Percentiles rank a stretch among this genome's conserved stretches.
phyloP scores from a whole-genome alignment of 2,888 invertebrate species.

The Sussaba pulchella region DNA sequence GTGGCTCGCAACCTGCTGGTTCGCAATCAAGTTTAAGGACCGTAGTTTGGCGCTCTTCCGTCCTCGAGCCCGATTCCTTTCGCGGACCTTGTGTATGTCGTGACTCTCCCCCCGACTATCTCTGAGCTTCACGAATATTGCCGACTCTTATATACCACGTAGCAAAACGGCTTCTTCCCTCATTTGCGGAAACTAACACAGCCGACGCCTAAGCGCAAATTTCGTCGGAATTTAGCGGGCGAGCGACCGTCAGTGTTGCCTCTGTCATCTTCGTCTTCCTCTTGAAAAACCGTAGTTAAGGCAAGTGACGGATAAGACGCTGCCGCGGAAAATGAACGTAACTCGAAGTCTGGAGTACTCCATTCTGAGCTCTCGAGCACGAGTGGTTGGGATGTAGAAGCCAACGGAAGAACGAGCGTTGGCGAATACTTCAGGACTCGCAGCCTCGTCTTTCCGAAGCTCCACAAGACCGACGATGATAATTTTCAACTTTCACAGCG shows the following conservation, averaged over 20 bases:
- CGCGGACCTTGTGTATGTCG: constrained; percentile 26
- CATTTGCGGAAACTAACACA: constrained; percentile 55
- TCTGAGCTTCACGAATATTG: constrained; percentile 4
- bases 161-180: constrained; percentile 43
- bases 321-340: constrained; percentile 18
- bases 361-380: constrained; percentile 13
- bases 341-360: constrained; percentile 30
- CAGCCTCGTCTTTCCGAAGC: background rate
- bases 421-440: background rate
- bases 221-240: constrained; percentile 31
- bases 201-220: constrained; percentile 13
- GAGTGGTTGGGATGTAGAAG: background rate
- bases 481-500: constrained; percentile 27
- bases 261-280: constrained; percentile 18
- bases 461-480: constrained; percentile 6
- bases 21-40: constrained; percentile 74
- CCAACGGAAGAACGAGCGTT: background rate
- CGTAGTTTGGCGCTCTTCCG: constrained; percentile 69
- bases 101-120: background rate
- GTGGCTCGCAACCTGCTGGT: constrained; percentile 70
- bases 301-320: constrained; percentile 30
- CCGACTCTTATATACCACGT: constrained; percentile 26
- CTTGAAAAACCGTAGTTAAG: constrained; percentile 3
- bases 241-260: constrained; percentile 11
- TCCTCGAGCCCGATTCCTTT: constrained; percentile 51